A percentile compares a stretch with the other conserved stretches of the same genome.
These are phyloP conservation scores for Porphyrio hochstetteri DNA, from an alignment of 2,113 vertebrate species.

Conservation along the genomic window DNA sequence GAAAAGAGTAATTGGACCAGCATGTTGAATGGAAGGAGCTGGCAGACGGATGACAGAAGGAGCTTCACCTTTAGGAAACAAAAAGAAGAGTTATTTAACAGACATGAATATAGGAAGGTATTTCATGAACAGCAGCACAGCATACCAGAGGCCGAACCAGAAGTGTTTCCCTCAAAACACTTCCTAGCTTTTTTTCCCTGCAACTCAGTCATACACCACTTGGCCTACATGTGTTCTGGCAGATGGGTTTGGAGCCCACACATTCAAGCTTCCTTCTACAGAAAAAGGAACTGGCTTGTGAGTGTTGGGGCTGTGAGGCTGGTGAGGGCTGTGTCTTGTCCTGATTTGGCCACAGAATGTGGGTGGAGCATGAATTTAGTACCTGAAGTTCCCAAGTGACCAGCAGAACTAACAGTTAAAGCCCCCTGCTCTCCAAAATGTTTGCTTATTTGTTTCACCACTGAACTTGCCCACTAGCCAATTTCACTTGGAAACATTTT, in stretches of 20 bases:
- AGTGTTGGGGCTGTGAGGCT: background rate
- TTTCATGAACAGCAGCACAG: background rate
- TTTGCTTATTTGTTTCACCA: background rate
- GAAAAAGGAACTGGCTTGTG: background rate
- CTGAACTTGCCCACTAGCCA: fast-evolving
- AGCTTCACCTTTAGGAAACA: constrained; percentile 71
- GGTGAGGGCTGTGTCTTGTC: background rate
- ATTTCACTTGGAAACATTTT: background rate
- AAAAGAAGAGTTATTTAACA: constrained; percentile 9
- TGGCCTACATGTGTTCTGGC: background rate
- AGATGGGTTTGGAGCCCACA: background rate
- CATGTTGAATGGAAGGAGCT: constrained; percentile 56
- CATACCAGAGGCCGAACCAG: background rate
- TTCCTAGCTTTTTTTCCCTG: background rate
- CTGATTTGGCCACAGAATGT: background rate
- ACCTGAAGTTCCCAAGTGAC: background rate
- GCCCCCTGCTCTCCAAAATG: fast-evolving
- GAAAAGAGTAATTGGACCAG: constrained; percentile 72
- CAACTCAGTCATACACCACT: background rate
- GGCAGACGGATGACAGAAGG: constrained; percentile 57
- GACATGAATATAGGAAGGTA: background rate
- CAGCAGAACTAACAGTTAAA: background rate
- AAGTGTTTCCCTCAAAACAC: background rate
- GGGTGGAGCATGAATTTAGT: background rate
- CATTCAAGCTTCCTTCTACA: background rate